phyloP scores from a whole-genome alignment of 2,888 invertebrate genomes.

The Metallyticus violacea region DNA sequence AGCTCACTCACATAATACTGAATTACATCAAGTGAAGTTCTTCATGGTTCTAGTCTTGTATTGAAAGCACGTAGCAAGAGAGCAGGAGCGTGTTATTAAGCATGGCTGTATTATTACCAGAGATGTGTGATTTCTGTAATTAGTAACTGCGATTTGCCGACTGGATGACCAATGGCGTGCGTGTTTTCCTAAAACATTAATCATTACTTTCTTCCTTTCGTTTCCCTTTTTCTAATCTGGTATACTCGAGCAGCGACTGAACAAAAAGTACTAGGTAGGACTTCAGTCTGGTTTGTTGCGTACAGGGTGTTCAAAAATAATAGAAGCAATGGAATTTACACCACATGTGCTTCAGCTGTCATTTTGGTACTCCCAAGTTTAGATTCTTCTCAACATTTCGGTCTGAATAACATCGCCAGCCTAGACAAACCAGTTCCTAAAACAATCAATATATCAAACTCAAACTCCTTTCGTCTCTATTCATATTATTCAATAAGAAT shows the following conservation, averaged over 20 bases:
- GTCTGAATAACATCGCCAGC: too few species aligned
- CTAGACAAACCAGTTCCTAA: too few species aligned
- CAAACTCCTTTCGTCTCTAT: too few species aligned
- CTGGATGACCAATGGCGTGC: neutral
- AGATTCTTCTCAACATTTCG: too few species aligned
- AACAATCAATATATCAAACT: too few species aligned
- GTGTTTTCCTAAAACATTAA: neutral
- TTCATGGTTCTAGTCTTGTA: neutral
- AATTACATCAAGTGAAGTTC: neutral
- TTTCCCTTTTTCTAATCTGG: neutral
- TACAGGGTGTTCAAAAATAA: neutral
- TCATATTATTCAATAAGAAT: too few species aligned
- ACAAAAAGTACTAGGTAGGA: neutral
- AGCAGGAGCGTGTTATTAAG: neutral
- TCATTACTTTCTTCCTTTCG: neutral
- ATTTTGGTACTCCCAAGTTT: too few species aligned
- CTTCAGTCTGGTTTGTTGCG: neutral
- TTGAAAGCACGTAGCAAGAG: neutral
- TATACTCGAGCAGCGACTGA: neutral
- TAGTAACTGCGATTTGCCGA: neutral
- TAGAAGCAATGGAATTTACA: too few species aligned
- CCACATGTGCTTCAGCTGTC: too few species aligned
- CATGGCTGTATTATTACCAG: neutral
- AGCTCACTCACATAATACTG: neutral
- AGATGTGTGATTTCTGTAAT: conserved; percentile 9